These are phyloP conservation scores for Spodoptera littoralis DNA, from an alignment of 2,888 invertebrate genomes.

Conservation along the genomic window DNA sequence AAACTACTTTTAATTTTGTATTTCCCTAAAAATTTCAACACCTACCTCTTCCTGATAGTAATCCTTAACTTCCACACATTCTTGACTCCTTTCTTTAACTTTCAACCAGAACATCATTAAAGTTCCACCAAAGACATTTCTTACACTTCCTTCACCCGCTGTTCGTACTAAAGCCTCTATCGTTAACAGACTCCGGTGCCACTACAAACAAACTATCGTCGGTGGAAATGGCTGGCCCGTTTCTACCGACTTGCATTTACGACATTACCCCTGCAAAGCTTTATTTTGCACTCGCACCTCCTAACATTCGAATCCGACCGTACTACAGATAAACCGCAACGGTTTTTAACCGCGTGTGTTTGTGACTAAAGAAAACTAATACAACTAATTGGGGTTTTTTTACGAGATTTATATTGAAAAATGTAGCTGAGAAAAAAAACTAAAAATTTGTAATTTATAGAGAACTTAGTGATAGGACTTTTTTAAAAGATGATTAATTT, in stretches of 20 bases:
- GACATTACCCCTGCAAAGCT: conserved; percentile 62
- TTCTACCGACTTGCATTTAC: conserved; percentile 62
- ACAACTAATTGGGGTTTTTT: background rate
- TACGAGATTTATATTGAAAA: too few relatives aligned
- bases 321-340: too few relatives aligned
- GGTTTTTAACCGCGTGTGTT: too few relatives aligned
- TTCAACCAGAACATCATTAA: background rate
- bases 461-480: too few relatives aligned
- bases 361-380: background rate
- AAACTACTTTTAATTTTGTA: too few relatives aligned
- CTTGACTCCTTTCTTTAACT: too few relatives aligned
- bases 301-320: background rate
- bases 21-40: too few relatives aligned
- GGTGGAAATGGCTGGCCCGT: conserved; percentile 55
- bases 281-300: conserved; percentile 64
- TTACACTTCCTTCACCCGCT: background rate
- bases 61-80: too few relatives aligned
- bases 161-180: background rate
- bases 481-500: too few relatives aligned
- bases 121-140: background rate
- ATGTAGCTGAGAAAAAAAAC: too few relatives aligned
- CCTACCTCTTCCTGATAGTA: too few relatives aligned
- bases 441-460: too few relatives aligned
- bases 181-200: conserved; percentile 18
- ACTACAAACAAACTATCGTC: conserved; percentile 41